Conservation (phyloP, 2,888 invertebrate species). For the Lepidonotus clava region DNA sequence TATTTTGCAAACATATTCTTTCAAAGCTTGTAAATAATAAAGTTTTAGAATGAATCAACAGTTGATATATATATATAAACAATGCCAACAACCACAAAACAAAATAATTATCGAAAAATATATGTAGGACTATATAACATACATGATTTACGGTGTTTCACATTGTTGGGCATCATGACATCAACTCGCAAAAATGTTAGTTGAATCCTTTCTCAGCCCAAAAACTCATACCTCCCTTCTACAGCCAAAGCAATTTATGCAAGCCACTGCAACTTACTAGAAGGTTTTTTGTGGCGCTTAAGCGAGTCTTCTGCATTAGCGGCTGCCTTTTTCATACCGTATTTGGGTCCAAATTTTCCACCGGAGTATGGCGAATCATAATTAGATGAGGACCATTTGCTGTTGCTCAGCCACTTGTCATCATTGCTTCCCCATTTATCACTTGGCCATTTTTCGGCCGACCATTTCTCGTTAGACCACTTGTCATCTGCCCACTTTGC, state of each 20-base stretch:
- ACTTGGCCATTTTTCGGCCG: not conserved
- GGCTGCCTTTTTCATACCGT: not conserved
- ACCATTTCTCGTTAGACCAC: not conserved
- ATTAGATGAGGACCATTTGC: not conserved
- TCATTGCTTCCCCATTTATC: too few relatives aligned
- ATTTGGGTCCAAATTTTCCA: not conserved
- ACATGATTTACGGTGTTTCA: not conserved
- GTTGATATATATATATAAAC: too few relatives aligned
- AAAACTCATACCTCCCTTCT: not conserved
- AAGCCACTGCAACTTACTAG: not conserved
- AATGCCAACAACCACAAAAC: not conserved
- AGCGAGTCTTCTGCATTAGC: not conserved
- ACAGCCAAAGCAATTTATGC: not conserved
- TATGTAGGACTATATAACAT: not conserved
- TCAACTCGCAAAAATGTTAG: not conserved
- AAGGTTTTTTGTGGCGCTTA: not conserved
- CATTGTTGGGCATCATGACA: not conserved
- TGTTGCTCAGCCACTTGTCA: too few relatives aligned
- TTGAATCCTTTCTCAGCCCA: constrained; percentile 3
- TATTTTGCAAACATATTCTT: constrained; percentile 15
- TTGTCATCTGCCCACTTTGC: not conserved
- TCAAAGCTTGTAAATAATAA: too few relatives aligned
- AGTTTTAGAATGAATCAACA: too few relatives aligned
- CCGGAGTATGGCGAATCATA: not conserved
- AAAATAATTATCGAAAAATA: not conserved